A percentile compares a stretch with the other conserved stretches of the same genome.
phyloP scores from a whole-genome alignment of 2,888 invertebrate species.

The Abscondita cerata region DNA sequence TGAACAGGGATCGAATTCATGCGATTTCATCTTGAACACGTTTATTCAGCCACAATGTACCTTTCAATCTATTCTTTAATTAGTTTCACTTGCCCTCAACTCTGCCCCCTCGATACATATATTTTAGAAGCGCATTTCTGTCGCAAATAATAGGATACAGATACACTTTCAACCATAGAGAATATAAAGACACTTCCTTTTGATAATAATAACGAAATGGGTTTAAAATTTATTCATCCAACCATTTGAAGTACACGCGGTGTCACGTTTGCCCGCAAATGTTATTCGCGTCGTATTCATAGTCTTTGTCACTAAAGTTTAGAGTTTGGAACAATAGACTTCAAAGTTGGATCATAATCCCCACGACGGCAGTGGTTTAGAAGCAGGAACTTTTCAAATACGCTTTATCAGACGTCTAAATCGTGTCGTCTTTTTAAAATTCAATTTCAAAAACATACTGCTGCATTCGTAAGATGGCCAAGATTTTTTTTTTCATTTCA shows the following conservation, averaged over 20 bases:
- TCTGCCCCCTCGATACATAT: conserved; percentile 26
- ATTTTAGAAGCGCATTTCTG: conserved; percentile 23
- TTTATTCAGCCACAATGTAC: conserved; percentile 51
- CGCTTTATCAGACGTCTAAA: conserved; percentile 24
- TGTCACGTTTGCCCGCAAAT: conserved; percentile 29
- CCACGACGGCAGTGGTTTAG: conserved; percentile 20
- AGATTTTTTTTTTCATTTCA: no score
- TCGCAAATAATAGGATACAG: conserved; percentile 10
- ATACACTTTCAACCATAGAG: background rate
- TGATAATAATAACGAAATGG: conserved; percentile 17
- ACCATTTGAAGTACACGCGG: conserved; percentile 21
- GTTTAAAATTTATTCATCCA: conserved; percentile 24
- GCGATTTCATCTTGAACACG: conserved; percentile 54
- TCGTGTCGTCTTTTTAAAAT: conserved; percentile 12
- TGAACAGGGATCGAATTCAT: conserved; percentile 46
- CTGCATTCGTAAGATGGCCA: no score
- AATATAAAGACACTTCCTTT: conserved; percentile 5
- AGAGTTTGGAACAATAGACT: conserved; percentile 29
- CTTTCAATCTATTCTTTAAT: conserved; percentile 52
- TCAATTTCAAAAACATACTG: conserved; percentile 5
- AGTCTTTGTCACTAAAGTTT: conserved; percentile 24
- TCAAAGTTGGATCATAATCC: conserved; percentile 24
- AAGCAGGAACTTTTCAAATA: conserved; percentile 25
- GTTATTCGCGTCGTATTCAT: conserved; percentile 29
- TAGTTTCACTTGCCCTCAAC: conserved; percentile 40